Evolutionary conservation across 2,113 vertebrate species (phyloP).

Genomic region (Prionailurus viverrinus): DNA sequence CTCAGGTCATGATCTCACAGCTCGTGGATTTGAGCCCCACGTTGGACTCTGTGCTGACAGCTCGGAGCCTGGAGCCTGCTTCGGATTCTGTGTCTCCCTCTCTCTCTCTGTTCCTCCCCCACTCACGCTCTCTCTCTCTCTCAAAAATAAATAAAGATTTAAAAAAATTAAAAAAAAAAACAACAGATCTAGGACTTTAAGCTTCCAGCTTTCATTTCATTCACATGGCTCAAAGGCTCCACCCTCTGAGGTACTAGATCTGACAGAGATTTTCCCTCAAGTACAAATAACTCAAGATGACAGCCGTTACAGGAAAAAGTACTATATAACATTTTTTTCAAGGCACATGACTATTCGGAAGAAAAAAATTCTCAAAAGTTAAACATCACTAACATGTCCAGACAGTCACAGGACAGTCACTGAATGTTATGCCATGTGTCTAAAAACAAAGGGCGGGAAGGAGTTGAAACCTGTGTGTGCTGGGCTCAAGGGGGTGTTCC

Average conservation of each 20-base stretch:
- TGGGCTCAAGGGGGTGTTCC: not conserved
- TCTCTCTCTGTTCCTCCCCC: too few relatives aligned
- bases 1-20: too few relatives aligned
- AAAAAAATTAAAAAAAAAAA: not conserved
- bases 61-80: too few relatives aligned
- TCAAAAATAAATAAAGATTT: too few relatives aligned
- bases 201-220: conserved; percentile 58
- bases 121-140: too few relatives aligned
- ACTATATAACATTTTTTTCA: conserved; percentile 10
- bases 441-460: conserved; percentile 41
- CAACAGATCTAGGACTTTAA: conserved; percentile 30
- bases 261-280: conserved; percentile 8
- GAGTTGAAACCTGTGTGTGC: not conserved
- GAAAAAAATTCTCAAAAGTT: conserved; percentile 52
- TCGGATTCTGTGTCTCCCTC: too few relatives aligned
- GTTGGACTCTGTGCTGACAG: too few relatives aligned
- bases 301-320: not conserved
- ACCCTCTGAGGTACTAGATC: not conserved
- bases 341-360: not conserved
- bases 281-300: conserved; percentile 41
- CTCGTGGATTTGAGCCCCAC: too few relatives aligned
- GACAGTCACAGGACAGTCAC: not conserved
- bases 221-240: conserved; percentile 19
- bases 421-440: not conserved
- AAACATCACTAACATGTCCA: conserved; percentile 31